phyloP scores from a whole-genome alignment of 2,113 vertebrate species.

The Pelecanoides urinatrix region DNA sequence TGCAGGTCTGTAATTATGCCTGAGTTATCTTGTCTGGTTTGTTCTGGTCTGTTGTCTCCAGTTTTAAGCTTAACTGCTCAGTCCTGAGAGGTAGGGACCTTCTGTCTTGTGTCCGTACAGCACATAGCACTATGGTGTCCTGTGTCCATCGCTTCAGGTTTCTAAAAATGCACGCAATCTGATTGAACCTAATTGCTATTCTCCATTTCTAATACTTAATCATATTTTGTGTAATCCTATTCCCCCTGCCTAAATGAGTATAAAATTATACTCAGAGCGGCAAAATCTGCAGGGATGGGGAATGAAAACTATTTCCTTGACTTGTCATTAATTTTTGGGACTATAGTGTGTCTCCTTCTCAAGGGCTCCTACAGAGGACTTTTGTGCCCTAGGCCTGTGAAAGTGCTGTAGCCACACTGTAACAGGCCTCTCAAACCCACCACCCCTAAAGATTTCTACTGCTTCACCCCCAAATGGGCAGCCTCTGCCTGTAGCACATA shows the following conservation, averaged over 20 bases:
- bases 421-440: not conserved
- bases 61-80: not conserved
- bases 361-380: not conserved
- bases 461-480: not conserved
- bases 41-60: not conserved
- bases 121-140: not conserved
- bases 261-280: not conserved
- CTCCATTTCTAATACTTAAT: conserved; percentile 25
- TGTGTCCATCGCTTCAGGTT: not conserved
- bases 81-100: not conserved
- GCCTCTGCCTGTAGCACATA: not conserved
- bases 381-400: not conserved
- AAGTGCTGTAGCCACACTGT: not conserved
- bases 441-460: not conserved
- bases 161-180: not conserved
- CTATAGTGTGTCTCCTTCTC: not conserved
- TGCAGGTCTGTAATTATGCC: not conserved
- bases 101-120: not conserved
- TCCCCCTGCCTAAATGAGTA: not conserved
- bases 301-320: not conserved
- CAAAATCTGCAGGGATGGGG: not conserved
- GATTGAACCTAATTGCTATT: conserved; percentile 1
- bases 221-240: conserved; percentile 20
- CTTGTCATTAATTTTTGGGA: not conserved
- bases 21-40: not conserved